phyloP scores from a whole-genome alignment of 2,113 vertebrate species.

The Brienomyrus brachyistius region DNA sequence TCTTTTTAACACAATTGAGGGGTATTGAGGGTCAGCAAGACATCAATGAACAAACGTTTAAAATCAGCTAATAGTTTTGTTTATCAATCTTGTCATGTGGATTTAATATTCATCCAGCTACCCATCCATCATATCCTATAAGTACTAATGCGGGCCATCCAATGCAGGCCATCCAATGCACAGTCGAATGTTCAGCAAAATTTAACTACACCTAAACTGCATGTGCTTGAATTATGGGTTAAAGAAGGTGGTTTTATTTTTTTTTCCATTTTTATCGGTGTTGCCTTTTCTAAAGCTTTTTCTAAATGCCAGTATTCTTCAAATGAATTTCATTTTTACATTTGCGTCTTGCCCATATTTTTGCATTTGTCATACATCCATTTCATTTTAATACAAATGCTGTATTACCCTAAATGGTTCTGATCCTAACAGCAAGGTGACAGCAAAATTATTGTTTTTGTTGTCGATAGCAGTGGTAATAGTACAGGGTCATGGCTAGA shows the following conservation, averaged over 20 bases:
- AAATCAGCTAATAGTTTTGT: neutral
- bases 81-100: too few species aligned
- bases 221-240: neutral
- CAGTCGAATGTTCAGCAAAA: neutral
- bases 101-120: too few species aligned
- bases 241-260: neutral
- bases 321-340: neutral
- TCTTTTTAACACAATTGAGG: neutral
- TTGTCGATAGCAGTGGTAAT: neutral
- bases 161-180: neutral
- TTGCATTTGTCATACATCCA: neutral
- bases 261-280: neutral
- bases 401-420: neutral
- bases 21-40: neutral
- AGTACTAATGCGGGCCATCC: neutral
- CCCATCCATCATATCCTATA: neutral
- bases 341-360: neutral
- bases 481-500: neutral
- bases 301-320: neutral
- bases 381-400: neutral
- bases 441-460: neutral
- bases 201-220: neutral
- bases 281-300: neutral
- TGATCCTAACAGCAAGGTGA: neutral
- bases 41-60: neutral